Base-by-base conservation (phyloP, 2,797 vertebrate genomes). In the Distichodus sexfasciatus region DNA sequence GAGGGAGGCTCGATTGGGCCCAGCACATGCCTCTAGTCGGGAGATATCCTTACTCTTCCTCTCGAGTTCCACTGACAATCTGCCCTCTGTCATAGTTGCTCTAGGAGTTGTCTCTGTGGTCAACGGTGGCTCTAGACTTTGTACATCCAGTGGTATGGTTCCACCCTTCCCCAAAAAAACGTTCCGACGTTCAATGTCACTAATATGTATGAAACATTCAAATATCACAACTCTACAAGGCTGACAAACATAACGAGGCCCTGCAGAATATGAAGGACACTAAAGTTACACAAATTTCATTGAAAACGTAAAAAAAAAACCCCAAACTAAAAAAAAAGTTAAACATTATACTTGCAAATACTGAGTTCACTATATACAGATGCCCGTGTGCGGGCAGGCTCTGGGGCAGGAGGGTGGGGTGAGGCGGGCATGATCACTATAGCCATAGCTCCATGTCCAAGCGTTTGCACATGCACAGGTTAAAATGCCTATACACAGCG, bases 341-440 rank as follows among this genome's bases (percentile, higher is more conserved):
- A 84, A 85, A 72, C 77, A 83, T 88, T 86, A 84, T 89, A 92
- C 88, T 92, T 90, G 90, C 87, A 95, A 94, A 95, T 94, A 97
- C 91, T 91, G 89, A 92, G 93, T 91, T 93, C 89, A 95, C 84
- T 95, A 96, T 96, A 91, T 96, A 97, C 93, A 95, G 86, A 91
- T 87, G 88, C 85, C 86, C 92, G 93, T 91, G 89, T 93, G 83
- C 87, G 84, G 88, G 91, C 89, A 83, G 90, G 89, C 90, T 87
- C 87, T 92, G 82, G 90, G 88, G 79, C 87, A 88, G 85, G 86
- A 89, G 86, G 79, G 84, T 79, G 86, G 88, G 23, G n/a, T n/a
- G n/a, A n/a, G 83, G 83, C 82, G 80, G 36, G 79, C 83, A 48
- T 51, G 26, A 59, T 62, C 75, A 80, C 84, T 85, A 85, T 79